These are phyloP conservation scores for Lathronympha strigana DNA, from an alignment of 2,888 invertebrate genomes.

Conservation along the genomic window DNA sequence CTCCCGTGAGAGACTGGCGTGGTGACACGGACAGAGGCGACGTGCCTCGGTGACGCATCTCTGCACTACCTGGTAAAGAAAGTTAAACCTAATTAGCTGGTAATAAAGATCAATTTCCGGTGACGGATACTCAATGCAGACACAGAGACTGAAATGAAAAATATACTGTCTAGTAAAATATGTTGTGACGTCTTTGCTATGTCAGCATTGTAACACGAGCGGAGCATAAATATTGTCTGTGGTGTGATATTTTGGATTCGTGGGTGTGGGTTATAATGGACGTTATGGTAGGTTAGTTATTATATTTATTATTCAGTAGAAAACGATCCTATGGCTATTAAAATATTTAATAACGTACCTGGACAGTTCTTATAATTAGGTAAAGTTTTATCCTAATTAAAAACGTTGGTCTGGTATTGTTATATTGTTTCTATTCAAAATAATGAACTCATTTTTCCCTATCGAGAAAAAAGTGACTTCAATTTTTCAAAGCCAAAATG, in stretches of 20 bases:
- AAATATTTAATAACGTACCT: too few relatives aligned
- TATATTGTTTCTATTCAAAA: too few relatives aligned
- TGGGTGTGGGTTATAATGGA: conserved; percentile 15
- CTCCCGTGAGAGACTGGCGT: conserved; percentile 77
- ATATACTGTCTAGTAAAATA: not conserved
- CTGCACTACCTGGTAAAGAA: conserved; percentile 65
- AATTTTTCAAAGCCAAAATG: too few relatives aligned
- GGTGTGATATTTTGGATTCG: not conserved
- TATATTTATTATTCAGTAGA: not conserved
- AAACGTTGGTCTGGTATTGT: too few relatives aligned
- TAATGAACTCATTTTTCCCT: too few relatives aligned
- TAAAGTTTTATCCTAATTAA: too few relatives aligned
- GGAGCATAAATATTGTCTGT: not conserved
- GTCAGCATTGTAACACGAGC: not conserved
- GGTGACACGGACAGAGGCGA: conserved; percentile 79
- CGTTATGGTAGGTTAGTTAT: conserved; percentile 18
- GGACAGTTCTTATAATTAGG: too few relatives aligned
- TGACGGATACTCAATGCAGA: not conserved
- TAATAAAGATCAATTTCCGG: not conserved
- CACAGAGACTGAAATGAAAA: not conserved
- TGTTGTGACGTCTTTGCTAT: not conserved
- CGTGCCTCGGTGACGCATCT: conserved; percentile 78
- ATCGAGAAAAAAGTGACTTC: too few relatives aligned
- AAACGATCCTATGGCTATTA: not conserved
- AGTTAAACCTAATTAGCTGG: not conserved